These are phyloP conservation scores for Pseudomyrmex sp. DNA, from an alignment of 1,140 invertebrate genomes.

Conservation along the genomic window DNA sequence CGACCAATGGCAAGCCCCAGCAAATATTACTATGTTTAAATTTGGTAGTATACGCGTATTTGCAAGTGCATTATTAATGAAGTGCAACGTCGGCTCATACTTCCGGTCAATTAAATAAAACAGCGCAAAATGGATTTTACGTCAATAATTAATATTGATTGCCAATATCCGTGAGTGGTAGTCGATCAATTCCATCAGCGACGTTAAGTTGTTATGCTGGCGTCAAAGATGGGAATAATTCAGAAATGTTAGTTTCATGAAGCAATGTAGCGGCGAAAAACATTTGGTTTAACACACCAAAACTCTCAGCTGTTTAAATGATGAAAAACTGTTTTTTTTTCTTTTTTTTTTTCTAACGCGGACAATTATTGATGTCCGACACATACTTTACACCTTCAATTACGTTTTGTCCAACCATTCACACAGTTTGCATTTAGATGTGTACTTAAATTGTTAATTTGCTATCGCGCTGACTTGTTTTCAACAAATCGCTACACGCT, in stretches of 20 bases:
- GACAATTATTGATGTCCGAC: background rate
- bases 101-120: slow-evolving; percentile 28
- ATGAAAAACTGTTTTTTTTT: background rate
- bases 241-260: background rate
- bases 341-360: background rate
- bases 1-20: too few species aligned
- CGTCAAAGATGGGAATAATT: slow-evolving; percentile 9
- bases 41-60: background rate
- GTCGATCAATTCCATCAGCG: slow-evolving; percentile 23
- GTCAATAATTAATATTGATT: slow-evolving; percentile 45
- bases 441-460: background rate
- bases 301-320: background rate
- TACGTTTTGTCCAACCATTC: background rate
- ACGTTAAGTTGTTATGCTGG: slow-evolving; percentile 26
- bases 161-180: background rate
- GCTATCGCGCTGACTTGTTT: too few species aligned
- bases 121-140: slow-evolving; percentile 15
- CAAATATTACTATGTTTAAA: slow-evolving; percentile 7
- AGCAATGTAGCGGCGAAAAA: too few species aligned
- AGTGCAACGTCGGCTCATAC: background rate
- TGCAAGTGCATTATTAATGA: slow-evolving; percentile 23
- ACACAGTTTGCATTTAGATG: too few species aligned
- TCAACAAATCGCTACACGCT: background rate
- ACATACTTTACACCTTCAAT: background rate
- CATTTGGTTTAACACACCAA: too few species aligned